Percentiles rank a stretch among this genome's conserved stretches.
phyloP scores from a whole-genome alignment of 2,888 invertebrate genomes.

The Tipula vernalis region DNA sequence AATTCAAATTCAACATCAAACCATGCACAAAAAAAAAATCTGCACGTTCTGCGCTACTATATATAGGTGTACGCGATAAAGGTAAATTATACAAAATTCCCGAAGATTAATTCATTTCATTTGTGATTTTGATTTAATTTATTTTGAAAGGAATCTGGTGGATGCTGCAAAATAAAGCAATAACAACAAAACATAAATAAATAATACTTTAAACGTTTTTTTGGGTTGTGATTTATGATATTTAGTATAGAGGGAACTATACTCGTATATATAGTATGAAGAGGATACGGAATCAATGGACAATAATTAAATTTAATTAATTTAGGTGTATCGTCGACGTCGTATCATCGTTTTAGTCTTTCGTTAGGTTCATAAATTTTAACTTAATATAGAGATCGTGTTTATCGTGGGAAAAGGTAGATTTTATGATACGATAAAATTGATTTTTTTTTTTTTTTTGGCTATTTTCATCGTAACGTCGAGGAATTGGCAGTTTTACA shows the following conservation, averaged over 20 bases:
- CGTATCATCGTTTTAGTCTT: neutral
- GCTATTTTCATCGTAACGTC: neutral
- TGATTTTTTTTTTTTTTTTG: neutral
- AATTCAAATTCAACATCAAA: neutral
- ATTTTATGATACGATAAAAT: neutral
- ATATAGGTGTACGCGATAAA: neutral
- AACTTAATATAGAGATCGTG: neutral
- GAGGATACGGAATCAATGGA: neutral
- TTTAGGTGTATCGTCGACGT: neutral
- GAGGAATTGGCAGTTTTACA: neutral
- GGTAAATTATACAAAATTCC: neutral
- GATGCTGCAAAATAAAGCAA: neutral
- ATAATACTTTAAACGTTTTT: neutral
- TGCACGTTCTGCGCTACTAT: neutral
- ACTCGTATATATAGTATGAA: neutral
- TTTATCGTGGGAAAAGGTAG: neutral
- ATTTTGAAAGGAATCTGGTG: neutral
- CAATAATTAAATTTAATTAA: neutral
- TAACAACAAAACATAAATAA: neutral
- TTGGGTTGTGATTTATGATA: neutral
- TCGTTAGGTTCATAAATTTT: neutral
- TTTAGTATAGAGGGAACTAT: neutral
- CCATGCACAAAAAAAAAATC: neutral
- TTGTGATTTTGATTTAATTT: constrained; percentile 4
- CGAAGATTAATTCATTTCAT: neutral